Conservation (phyloP, 2,113 vertebrate genomes). For the Hyla sarda region DNA sequence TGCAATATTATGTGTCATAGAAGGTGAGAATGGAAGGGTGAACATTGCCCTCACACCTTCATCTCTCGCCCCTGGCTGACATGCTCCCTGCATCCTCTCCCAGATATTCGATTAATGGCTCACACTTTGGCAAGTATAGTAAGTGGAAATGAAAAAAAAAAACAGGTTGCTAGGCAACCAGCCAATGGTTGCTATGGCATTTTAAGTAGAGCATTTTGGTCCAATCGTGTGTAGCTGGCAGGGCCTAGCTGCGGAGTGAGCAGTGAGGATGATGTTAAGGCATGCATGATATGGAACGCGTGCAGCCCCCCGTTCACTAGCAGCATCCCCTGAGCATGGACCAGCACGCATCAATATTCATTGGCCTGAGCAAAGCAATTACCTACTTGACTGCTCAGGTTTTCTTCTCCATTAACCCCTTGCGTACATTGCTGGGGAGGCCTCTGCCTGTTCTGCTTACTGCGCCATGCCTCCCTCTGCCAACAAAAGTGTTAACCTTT, state of each 20-base stretch:
- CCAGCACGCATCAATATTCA: constrained; percentile 82
- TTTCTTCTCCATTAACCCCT: constrained; percentile 71
- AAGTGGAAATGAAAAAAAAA: constrained; percentile 67
- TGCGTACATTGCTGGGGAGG: constrained; percentile 58
- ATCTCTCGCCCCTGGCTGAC: constrained; percentile 61
- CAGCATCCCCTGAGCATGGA: constrained; percentile 74
- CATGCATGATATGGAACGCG: constrained; percentile 77
- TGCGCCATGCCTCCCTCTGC: neutral
- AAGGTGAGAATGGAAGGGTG: neutral
- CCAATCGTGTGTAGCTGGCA: constrained; percentile 92
- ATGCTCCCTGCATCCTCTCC: constrained; percentile 62
- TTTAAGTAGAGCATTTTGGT: constrained; percentile 90
- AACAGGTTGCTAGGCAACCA: constrained; percentile 91
- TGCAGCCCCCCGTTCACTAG: constrained; percentile 67
- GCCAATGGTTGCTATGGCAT: constrained; percentile 98
- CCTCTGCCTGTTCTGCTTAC: neutral
- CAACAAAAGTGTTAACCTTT: neutral
- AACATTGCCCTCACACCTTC: constrained; percentile 56
- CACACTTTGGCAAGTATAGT: constrained; percentile 71
- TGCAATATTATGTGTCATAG: neutral
- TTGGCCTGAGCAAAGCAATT: constrained; percentile 78
- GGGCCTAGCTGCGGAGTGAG: constrained; percentile 77
- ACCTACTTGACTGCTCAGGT: constrained; percentile 77
- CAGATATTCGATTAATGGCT: constrained; percentile 87
- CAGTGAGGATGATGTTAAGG: constrained; percentile 80